Conservation (phyloP, 2,113 vertebrate genomes). For the Leucosticte australis region DNA sequence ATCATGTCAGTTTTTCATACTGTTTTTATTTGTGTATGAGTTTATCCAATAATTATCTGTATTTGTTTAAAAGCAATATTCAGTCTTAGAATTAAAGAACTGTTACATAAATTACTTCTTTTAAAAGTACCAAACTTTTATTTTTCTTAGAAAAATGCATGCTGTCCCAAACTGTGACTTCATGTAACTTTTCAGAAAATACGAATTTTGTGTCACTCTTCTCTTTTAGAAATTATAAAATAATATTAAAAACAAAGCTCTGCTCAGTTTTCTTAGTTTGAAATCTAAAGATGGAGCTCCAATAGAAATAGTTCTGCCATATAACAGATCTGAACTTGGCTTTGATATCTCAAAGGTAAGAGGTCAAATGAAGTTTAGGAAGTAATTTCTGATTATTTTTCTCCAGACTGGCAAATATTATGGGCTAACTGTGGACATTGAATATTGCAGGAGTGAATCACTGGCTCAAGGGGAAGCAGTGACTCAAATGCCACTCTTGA, state of each 20-base stretch:
- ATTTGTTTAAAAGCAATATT: background rate
- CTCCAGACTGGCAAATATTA: background rate
- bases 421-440: background rate
- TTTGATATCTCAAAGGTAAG: background rate
- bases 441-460: background rate
- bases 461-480: background rate
- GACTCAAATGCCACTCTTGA: background rate
- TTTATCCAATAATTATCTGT: background rate
- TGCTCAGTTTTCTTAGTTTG: background rate
- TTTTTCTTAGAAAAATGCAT: background rate
- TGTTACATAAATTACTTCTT: background rate
- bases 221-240: background rate
- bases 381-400: background rate
- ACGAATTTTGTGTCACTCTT: background rate
- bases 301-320: background rate
- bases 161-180: background rate
- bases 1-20: background rate
- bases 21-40: background rate
- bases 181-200: background rate
- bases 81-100: background rate
- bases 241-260: background rate
- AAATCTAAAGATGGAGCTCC: background rate
- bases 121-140: background rate
- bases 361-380: background rate
- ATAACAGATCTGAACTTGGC: background rate